phyloP scores from a whole-genome alignment of 1,140 invertebrate species.

The Cylas formicarius region DNA sequence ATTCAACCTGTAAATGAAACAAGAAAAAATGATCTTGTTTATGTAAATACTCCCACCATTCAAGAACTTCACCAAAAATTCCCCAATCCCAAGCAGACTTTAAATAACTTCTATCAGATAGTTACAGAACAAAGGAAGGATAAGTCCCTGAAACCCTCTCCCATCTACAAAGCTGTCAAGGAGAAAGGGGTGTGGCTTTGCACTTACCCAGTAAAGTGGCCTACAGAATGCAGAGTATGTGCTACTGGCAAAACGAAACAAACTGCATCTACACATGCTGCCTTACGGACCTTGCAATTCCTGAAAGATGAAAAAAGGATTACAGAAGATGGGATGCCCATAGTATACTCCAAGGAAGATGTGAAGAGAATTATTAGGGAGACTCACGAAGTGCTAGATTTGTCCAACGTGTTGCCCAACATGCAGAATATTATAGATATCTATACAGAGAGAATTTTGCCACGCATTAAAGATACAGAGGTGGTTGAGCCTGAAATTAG shows the following conservation, averaged over 20 bases:
- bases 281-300: slow-evolving; percentile 29
- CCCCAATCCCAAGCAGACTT: slow-evolving; percentile 26
- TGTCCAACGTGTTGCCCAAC: slow-evolving; percentile 21
- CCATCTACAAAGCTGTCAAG: slow-evolving; percentile 19
- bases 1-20: neutral
- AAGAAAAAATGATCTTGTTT: slow-evolving; percentile 8
- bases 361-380: slow-evolving; percentile 28
- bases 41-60: neutral
- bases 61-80: slow-evolving; percentile 17
- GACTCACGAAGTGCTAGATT: slow-evolving; percentile 22
- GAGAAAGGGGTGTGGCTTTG: slow-evolving; percentile 26
- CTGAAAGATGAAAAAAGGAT: slow-evolving; percentile 32
- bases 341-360: slow-evolving; percentile 32
- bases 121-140: slow-evolving; percentile 24
- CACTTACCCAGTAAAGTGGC: slow-evolving; percentile 37
- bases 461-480: slow-evolving; percentile 16
- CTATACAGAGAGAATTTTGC: slow-evolving; percentile 27
- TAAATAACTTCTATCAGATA: slow-evolving; percentile 28
- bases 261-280: slow-evolving; percentile 34
- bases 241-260: slow-evolving; percentile 30
- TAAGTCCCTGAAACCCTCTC: slow-evolving; percentile 18
- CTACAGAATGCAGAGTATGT: slow-evolving; percentile 26
- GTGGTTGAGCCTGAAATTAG: slow-evolving; percentile 10
- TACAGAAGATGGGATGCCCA: slow-evolving; percentile 30
- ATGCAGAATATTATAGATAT: slow-evolving; percentile 31